Percentiles rank a stretch among this genome's conserved stretches.
Conservation (phyloP, 2,888 invertebrate species). For the Drosophila buzzatii region DNA sequence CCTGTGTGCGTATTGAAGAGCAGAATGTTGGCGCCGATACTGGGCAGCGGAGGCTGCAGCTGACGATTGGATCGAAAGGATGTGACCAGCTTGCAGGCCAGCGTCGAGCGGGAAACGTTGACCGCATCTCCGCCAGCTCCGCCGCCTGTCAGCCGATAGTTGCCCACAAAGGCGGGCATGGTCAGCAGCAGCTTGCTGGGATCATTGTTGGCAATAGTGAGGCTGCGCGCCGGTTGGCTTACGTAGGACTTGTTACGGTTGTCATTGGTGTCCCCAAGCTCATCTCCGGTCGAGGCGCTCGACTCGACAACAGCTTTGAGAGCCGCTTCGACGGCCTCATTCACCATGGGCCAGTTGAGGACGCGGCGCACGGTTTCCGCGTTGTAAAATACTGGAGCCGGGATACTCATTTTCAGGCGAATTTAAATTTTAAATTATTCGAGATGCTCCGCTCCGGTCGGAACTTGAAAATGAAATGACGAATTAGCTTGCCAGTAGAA, state of each 20-base stretch:
- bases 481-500: neutral
- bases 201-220: slow-evolving; percentile 71
- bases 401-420: slow-evolving; percentile 10
- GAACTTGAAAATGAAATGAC: neutral
- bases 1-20: slow-evolving; percentile 85
- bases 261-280: neutral
- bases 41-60: slow-evolving; percentile 82
- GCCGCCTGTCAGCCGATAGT: slow-evolving; percentile 67
- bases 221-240: slow-evolving; percentile 82
- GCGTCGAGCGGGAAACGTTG: slow-evolving; percentile 56
- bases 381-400: slow-evolving; percentile 69
- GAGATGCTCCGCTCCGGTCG: neutral
- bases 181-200: slow-evolving; percentile 80
- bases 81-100: slow-evolving; percentile 86
- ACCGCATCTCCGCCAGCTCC: slow-evolving; percentile 62
- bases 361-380: slow-evolving; percentile 83
- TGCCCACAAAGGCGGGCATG: slow-evolving; percentile 86
- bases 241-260: slow-evolving; percentile 47
- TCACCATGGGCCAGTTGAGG: slow-evolving; percentile 84
- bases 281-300: neutral
- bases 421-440: neutral
- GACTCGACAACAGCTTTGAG: slow-evolving; percentile 75
- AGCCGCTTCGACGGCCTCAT: slow-evolving; percentile 84
- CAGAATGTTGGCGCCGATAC: slow-evolving; percentile 85
- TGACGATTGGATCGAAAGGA: slow-evolving; percentile 83